Conservation (phyloP, 2,888 invertebrate genomes). For the Polymixis flavicincta region DNA sequence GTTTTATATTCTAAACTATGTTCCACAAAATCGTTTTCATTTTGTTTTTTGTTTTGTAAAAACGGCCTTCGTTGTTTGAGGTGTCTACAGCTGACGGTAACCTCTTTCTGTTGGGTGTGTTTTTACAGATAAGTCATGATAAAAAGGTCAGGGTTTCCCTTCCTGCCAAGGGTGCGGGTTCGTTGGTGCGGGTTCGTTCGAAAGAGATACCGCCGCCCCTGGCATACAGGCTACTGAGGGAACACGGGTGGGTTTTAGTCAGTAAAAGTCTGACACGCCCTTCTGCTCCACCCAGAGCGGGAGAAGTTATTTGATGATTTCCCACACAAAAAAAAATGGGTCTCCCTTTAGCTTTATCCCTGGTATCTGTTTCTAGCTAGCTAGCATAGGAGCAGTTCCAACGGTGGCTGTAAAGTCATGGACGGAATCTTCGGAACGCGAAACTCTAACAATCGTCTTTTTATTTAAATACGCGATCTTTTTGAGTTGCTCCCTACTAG, state of each 20-base stretch:
- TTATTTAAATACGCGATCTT: not conserved
- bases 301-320: too few species aligned
- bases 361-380: too few species aligned
- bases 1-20: not conserved
- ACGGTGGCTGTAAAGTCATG: not conserved
- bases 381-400: not conserved
- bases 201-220: too few species aligned
- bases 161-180: too few species aligned
- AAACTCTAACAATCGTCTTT: not conserved
- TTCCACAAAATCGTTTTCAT: not conserved
- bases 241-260: too few species aligned
- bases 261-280: too few species aligned
- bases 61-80: not conserved
- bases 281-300: too few species aligned
- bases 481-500: not conserved
- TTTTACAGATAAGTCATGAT: not conserved
- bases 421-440: not conserved
- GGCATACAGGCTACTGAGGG: too few species aligned
- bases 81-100: not conserved
- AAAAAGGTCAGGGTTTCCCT: not conserved
- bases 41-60: too few species aligned
- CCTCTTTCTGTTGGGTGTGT: not conserved
- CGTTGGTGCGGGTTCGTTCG: too few species aligned
- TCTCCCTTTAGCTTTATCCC: too few species aligned
- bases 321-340: too few species aligned